Base-by-base conservation (phyloP, 2,113 vertebrate species). In the Triplophysa siluroides region DNA sequence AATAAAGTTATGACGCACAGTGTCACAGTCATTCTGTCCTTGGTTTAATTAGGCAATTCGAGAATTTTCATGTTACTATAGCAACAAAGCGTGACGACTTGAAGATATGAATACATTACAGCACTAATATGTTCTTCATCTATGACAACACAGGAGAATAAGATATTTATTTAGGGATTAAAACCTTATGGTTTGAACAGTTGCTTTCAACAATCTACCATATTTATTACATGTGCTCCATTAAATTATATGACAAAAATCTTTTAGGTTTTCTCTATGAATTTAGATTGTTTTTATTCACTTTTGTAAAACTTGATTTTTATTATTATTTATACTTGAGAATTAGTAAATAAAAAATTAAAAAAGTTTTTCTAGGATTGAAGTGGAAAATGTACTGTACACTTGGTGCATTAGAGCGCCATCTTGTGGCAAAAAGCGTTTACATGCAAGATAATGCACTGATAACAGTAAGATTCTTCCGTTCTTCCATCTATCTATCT, bases 51-150 rank as follows among this genome's bases (percentile, higher is more conserved):
- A 81, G 43, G 65, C 78, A 80, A 85, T 75, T 83, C 68, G 77
- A 66, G 78, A 91, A 79, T 89, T 87, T 86, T 83, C 83, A 87
- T 4, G 90, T 91, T 91, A 85, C 90, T 89, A 83, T 91, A 88
- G 91, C 91, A 92, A 93, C 91, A 85, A 89, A 87, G 84, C 87
- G 88, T 87, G 88, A 88, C 84, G 81, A 88, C 75, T 78, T 87
- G 45, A 86, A 87, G 85, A 85, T 79, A 78, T 87, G 69, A 77
- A 76, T 83, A 77, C 80, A 80, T 83, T 84, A 74, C 58, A 54
- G 21, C 78, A 58, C 33, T 18, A 43, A 78, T 73, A 81, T 66
- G 83, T 66, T 50, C 50, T 78, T 83, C 84, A 82, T 80, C 47
- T 78, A 78, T 86, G 56, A 85, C 21, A 26, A 19, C 14, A 61